These are phyloP conservation scores for Anagrus nilaparvatae DNA, from an alignment of 1,140 invertebrate genomes.

Conservation along the genomic window DNA sequence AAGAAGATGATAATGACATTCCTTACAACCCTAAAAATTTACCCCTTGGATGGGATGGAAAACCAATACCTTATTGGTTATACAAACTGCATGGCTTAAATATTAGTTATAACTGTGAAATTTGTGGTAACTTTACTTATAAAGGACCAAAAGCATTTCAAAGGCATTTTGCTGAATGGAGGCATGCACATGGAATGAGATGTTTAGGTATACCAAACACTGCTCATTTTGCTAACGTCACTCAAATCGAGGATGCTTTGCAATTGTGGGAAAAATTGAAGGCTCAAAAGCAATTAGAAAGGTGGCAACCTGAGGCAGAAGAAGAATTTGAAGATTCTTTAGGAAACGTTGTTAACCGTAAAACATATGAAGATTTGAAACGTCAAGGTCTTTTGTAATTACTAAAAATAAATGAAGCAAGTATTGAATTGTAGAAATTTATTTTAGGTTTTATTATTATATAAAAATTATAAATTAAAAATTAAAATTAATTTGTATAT, in stretches of 20 bases:
- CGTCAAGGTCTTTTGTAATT: slow-evolving; percentile 87
- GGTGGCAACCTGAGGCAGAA: slow-evolving; percentile 93
- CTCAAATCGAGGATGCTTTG: slow-evolving; percentile 96
- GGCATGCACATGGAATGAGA: slow-evolving; percentile 98
- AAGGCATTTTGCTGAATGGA: slow-evolving; percentile 98
- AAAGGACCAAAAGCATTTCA: slow-evolving; percentile 99
- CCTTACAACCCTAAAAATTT: slow-evolving; percentile 99
- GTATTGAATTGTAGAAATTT: neutral
- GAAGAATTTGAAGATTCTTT: slow-evolving; percentile 99
- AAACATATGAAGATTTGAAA: slow-evolving; percentile 97
- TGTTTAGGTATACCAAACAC: slow-evolving; percentile 99
- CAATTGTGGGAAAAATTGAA: slow-evolving; percentile 97
- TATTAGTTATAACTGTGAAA: slow-evolving; percentile 98
- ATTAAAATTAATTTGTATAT: neutral
- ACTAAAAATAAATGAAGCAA: too few relatives aligned
- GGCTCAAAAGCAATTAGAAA: slow-evolving; percentile 84
- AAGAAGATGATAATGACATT: slow-evolving; percentile 84
- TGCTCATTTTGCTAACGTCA: slow-evolving; percentile 99
- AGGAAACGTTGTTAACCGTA: slow-evolving; percentile 97
- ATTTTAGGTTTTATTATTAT: neutral
- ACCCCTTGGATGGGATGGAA: slow-evolving; percentile 98
- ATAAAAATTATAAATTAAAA: neutral
- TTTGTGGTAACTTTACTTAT: slow-evolving; percentile 99
- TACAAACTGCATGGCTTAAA: slow-evolving; percentile 99
- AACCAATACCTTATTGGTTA: slow-evolving; percentile 99